These are phyloP conservation scores for Protonemura montana DNA, from an alignment of 2,888 invertebrate genomes.

Conservation along the genomic window DNA sequence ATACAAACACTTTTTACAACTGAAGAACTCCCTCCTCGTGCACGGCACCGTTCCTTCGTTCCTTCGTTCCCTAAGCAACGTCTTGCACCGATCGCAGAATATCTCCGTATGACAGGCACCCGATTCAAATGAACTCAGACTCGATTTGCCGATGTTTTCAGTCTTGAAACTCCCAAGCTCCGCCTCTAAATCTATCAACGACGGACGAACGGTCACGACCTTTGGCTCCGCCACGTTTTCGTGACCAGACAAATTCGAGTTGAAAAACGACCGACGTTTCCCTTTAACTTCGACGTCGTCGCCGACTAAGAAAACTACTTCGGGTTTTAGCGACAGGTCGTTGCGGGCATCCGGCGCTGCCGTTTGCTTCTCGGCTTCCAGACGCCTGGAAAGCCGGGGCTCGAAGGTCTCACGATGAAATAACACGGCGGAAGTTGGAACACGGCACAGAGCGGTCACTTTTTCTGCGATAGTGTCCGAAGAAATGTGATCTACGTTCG, in stretches of 20 bases:
- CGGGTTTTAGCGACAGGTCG: background rate
- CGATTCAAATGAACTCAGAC: background rate
- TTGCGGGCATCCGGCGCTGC: background rate
- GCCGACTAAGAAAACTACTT: conserved; percentile 74
- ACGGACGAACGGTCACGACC: conserved; percentile 50
- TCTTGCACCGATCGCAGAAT: background rate
- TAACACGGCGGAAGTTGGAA: conserved; percentile 52
- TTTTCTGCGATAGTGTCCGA: conserved; percentile 50
- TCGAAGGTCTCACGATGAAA: conserved; percentile 47
- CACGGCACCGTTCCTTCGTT: conserved; percentile 29
- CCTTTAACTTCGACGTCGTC: conserved; percentile 69
- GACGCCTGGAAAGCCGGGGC: background rate
- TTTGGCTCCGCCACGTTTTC: conserved; percentile 30
- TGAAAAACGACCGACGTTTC: background rate
- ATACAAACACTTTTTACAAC: conserved; percentile 28
- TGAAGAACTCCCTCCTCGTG: background rate
- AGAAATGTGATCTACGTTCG: background rate
- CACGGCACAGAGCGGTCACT: conserved; percentile 52
- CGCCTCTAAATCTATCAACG: conserved; percentile 50
- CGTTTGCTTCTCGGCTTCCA: background rate
- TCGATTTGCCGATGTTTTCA: conserved; percentile 7
- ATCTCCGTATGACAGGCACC: background rate
- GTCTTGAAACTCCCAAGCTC: conserved; percentile 45
- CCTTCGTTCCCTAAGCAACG: conserved; percentile 19
- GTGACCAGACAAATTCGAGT: conserved; percentile 16